Conservation (phyloP, 2,888 invertebrate species). For the Dendrolimus pini region DNA sequence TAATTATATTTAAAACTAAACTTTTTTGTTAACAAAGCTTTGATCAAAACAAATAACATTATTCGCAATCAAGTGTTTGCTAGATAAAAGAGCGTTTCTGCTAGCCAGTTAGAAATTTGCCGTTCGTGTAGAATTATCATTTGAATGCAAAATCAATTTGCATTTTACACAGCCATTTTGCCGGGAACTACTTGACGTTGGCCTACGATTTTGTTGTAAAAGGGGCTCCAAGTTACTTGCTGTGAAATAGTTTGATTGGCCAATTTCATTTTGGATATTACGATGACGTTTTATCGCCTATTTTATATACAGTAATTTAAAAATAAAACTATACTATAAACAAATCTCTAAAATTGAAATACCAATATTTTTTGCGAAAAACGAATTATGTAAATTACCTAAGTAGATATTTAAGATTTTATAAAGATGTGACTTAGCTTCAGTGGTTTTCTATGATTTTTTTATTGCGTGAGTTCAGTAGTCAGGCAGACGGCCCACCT, state of each 20-base stretch:
- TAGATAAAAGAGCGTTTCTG: constrained; percentile 30
- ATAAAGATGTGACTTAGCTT: too few relatives aligned
- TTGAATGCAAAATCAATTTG: constrained; percentile 64
- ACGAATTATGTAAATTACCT: too few relatives aligned
- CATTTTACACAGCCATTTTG: constrained; percentile 52
- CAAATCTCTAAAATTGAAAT: too few relatives aligned
- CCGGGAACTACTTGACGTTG: constrained; percentile 30
- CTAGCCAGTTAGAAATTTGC: constrained; percentile 36
- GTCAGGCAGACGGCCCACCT: too few relatives aligned
- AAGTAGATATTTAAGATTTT: too few relatives aligned
- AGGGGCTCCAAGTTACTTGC: constrained; percentile 25
- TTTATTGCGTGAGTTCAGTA: too few relatives aligned
- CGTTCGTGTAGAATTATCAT: constrained; percentile 54
- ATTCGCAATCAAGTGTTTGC: constrained; percentile 28
- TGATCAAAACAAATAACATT: background rate
- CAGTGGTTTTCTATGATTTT: too few relatives aligned
- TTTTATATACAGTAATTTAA: too few relatives aligned
- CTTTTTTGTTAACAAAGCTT: background rate
- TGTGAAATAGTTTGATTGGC: constrained; percentile 29
- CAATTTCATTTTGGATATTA: constrained; percentile 15
- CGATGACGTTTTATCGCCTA: too few relatives aligned
- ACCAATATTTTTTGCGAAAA: too few relatives aligned
- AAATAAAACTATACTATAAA: too few relatives aligned
- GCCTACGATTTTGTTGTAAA: constrained; percentile 41
- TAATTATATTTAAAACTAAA: too few relatives aligned